Conservation (phyloP, 2,888 invertebrate species). For the Orthosia gothica region DNA sequence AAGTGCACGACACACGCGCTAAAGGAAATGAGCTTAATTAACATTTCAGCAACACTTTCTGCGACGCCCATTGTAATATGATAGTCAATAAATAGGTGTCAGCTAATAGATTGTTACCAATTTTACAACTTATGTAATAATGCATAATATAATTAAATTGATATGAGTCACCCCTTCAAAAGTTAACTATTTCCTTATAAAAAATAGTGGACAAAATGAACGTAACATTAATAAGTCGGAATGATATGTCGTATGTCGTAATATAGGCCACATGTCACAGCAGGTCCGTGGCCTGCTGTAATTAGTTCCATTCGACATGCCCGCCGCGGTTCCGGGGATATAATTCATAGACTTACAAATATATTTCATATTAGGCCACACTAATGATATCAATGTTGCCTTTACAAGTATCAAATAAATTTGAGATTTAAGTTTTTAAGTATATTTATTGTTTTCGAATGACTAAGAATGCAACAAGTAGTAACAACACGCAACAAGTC, state of each 20-base stretch:
- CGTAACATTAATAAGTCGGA: constrained; percentile 67
- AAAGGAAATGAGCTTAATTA: constrained; percentile 48
- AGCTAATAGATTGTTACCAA: constrained; percentile 16
- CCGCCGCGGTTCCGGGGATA: constrained; percentile 80
- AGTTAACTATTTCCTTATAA: constrained; percentile 47
- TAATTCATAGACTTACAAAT: constrained; percentile 68
- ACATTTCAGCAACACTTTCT: constrained; percentile 50
- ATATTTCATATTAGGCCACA: constrained; percentile 64
- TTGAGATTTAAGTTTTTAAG: constrained; percentile 31
- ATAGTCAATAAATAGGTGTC: constrained; percentile 16
- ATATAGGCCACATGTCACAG: constrained; percentile 86
- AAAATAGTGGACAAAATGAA: constrained; percentile 61
- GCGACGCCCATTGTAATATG: neutral
- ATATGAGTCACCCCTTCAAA: constrained; percentile 49
- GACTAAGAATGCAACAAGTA: neutral
- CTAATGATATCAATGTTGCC: constrained; percentile 60
- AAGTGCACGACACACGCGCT: constrained; percentile 38
- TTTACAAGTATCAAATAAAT: constrained; percentile 52
- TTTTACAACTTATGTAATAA: constrained; percentile 19
- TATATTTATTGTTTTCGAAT: constrained; percentile 25
- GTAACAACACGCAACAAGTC: neutral
- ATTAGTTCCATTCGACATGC: constrained; percentile 87
- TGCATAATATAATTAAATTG: constrained; percentile 31
- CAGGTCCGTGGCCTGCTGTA: constrained; percentile 78
- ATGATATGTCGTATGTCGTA: constrained; percentile 70